phyloP scores from a whole-genome alignment of 2,797 vertebrate genomes.

The Schizothorax lantsangensis region DNA sequence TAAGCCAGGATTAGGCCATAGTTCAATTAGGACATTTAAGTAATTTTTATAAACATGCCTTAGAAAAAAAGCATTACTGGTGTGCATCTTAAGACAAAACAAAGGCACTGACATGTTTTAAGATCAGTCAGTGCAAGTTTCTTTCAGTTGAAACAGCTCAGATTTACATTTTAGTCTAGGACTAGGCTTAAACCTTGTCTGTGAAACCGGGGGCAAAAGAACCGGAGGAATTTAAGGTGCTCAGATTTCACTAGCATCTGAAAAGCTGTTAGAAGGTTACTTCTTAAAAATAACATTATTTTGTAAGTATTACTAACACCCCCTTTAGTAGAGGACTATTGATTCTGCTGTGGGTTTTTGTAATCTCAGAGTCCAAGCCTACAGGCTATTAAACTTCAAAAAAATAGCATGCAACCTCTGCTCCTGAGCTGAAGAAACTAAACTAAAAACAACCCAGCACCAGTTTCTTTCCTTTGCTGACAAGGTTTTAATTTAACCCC shows the following conservation, averaged over 20 bases:
- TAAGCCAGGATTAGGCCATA: too few relatives aligned
- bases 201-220: not conserved
- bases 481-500: constrained; percentile 52
- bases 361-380: constrained; percentile 52
- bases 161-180: too few relatives aligned
- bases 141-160: too few relatives aligned
- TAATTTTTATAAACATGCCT: too few relatives aligned
- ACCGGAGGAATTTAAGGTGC: not conserved
- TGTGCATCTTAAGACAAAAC: too few relatives aligned
- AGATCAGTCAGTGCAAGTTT: too few relatives aligned
- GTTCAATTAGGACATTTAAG: too few relatives aligned
- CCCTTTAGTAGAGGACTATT: constrained; percentile 52
- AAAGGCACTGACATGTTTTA: too few relatives aligned
- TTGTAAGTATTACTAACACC: constrained; percentile 47
- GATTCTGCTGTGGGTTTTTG: constrained; percentile 53
- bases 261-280: constrained; percentile 4
- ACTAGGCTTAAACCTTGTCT: too few relatives aligned
- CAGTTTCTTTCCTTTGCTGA: constrained; percentile 45
- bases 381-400: constrained; percentile 52
- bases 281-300: constrained; percentile 31
- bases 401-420: constrained; percentile 40
- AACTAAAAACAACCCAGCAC: constrained; percentile 29
- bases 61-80: too few relatives aligned
- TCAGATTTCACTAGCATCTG: not conserved
- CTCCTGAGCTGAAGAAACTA: constrained; percentile 16